Evolutionary conservation across 2,113 vertebrate species (phyloP), one percentile per base, ranked within the genome.

Genomic region (Seriola rivoliana): DNA sequence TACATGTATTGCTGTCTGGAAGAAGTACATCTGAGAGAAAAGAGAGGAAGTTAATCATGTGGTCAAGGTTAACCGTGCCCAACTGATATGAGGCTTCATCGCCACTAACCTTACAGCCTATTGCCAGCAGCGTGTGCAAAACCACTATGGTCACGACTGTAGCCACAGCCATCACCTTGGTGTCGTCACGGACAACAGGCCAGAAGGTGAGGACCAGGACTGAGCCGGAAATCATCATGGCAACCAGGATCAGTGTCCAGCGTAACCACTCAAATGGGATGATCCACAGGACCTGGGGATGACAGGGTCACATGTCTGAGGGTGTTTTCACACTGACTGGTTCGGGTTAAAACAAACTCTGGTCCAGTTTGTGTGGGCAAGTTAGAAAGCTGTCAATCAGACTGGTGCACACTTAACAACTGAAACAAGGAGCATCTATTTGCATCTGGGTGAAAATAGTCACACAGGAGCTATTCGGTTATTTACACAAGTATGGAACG

Each of bases 201-300:
- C 97, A 97, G 74, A 98, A 96, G 2, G 96, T 95, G 36, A 96
- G 90, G 42, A 96, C 94, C 86, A 98, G 92, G 60, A 96, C 90
- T 0, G 96, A 90, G 2, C 96, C 94, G 0, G 97, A 97, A 64
- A 97, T 92, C 60, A 90, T 76, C 81, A 96, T 92, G 42, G 97
- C 96, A 10, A 96, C 46, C 1, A 89, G 57, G 48, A 97, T 94
- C 14, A 97, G 86, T 0, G 94, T 87, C 97, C 97, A 98, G 80
- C 93, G 96, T 58, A 97, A 78, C 95, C 95, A 96, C 0, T 93
- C 88, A 0, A 89, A 86, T 0, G 96, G 96, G 58, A 97, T 91
- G 63, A 95, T 94, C 95, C 96, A 97, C 72, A 98, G 86, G 34
- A 97, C 87, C 97, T 97, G 78, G 8, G 73, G 60, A 32, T 3